phyloP scores from a whole-genome alignment of 2,888 invertebrate species.

The Idaea aversata region DNA sequence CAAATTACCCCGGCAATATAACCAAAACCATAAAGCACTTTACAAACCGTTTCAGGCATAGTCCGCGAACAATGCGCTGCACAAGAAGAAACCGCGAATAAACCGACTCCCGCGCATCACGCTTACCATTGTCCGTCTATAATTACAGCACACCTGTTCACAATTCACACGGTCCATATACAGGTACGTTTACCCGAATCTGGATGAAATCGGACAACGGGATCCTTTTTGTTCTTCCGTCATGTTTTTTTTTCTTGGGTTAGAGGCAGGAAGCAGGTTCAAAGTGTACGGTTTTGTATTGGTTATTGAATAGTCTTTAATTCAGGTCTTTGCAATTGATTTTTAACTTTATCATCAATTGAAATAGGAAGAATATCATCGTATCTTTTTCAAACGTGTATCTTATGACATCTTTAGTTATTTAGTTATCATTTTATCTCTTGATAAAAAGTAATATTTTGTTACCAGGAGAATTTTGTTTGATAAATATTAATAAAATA shows the following conservation, averaged over 20 bases:
- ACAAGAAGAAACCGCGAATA: conserved; percentile 29
- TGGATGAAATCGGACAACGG: conserved; percentile 52
- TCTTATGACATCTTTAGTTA: background rate
- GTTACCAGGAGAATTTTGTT: background rate
- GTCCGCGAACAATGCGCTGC: conserved; percentile 13
- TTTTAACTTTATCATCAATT: background rate
- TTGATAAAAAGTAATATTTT: background rate
- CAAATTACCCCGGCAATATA: background rate
- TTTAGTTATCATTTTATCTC: background rate
- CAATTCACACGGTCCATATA: conserved; percentile 72
- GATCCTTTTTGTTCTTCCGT: conserved; percentile 65
- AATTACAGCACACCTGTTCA: conserved; percentile 77
- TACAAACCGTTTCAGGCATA: conserved; percentile 5
- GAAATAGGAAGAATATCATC: background rate
- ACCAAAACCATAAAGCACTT: conserved; percentile 1
- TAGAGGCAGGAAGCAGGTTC: background rate
- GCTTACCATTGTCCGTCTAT: conserved; percentile 65
- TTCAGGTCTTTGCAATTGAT: background rate
- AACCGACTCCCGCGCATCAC: conserved; percentile 64
- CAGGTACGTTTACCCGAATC: conserved; percentile 61
- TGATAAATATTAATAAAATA: background rate
- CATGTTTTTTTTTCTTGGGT: conserved; percentile 18
- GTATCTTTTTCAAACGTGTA: background rate
- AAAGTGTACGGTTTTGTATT: conserved; percentile 1
- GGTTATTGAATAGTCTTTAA: background rate